Evolutionary conservation across 37 sponge, comb jelly and placozoan genomes (phyloP).

Genomic region (Amphimedon queenslandica): DNA sequence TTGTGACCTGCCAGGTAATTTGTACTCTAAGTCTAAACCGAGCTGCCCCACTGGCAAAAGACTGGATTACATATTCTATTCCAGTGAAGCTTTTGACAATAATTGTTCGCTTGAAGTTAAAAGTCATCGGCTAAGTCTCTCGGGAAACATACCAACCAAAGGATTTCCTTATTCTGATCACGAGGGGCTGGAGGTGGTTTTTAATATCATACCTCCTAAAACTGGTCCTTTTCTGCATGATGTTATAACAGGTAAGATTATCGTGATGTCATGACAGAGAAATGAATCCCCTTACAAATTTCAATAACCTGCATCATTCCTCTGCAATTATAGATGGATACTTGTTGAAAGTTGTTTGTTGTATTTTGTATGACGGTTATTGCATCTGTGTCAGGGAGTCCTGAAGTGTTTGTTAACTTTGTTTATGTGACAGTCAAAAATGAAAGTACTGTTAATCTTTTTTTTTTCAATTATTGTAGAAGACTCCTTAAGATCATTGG

Average conservation of each 20-base stretch:
- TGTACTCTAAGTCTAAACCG: slow-evolving; percentile 39
- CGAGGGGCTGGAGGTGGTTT: slow-evolving; percentile 62
- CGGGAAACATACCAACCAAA: slow-evolving; percentile 59
- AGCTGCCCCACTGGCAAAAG: no score
- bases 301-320: no score
- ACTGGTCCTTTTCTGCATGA: no score
- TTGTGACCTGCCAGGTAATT: slow-evolving; percentile 42
- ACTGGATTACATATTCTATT: slow-evolving; percentile 67
- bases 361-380: no score
- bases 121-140: slow-evolving; percentile 17
- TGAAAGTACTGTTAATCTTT: background rate
- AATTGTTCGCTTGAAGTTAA: background rate
- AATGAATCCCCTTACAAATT: background rate
- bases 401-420: no score
- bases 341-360: no score
- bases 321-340: no score
- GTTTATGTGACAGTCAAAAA: no score
- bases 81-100: slow-evolving; percentile 4
- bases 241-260: background rate
- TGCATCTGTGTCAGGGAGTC: no score
- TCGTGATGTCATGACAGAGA: background rate
- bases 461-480: background rate
- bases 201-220: slow-evolving; percentile 19
- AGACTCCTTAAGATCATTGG: background rate
- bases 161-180: slow-evolving; percentile 76